Conservation (phyloP, 2,888 invertebrate species). For the Ophraella communa region DNA sequence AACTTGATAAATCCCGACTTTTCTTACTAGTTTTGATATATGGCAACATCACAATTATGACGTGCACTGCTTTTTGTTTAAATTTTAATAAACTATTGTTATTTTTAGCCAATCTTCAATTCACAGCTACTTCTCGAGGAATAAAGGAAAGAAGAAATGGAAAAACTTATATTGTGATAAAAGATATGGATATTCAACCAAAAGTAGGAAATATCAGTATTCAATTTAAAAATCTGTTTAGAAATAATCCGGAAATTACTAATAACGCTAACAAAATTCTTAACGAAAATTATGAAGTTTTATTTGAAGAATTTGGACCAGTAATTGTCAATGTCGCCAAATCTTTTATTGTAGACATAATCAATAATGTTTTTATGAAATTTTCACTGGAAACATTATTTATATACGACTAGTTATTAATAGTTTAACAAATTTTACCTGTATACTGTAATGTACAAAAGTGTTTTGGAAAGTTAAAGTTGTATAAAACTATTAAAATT, state of each 20-base stretch:
- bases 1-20: no score
- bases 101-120: conserved; percentile 5
- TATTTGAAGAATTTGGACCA: conserved; percentile 70
- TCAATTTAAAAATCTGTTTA: conserved; percentile 64
- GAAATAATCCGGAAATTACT: conserved; percentile 66
- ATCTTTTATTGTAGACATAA: conserved; percentile 61
- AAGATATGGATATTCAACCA: conserved; percentile 53
- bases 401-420: no score
- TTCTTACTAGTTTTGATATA: no score
- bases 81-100: background rate
- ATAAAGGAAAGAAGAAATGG: background rate
- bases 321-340: conserved; percentile 67
- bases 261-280: conserved; percentile 73
- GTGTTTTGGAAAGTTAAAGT: no score
- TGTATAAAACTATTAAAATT: no score
- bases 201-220: conserved; percentile 62
- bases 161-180: background rate
- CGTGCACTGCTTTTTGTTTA: no score
- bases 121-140: conserved; percentile 61
- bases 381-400: conserved; percentile 63
- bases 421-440: no score
- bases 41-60: no score
- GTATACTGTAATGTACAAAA: no score
- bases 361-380: conserved; percentile 62
- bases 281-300: conserved; percentile 73